Percentiles rank a stretch among this genome's conserved stretches.
Evolutionary conservation across 30 jellyfish, hydroid and myxozoan genomes (phyloP).

Genomic region (Catostylus mosaicus): DNA sequence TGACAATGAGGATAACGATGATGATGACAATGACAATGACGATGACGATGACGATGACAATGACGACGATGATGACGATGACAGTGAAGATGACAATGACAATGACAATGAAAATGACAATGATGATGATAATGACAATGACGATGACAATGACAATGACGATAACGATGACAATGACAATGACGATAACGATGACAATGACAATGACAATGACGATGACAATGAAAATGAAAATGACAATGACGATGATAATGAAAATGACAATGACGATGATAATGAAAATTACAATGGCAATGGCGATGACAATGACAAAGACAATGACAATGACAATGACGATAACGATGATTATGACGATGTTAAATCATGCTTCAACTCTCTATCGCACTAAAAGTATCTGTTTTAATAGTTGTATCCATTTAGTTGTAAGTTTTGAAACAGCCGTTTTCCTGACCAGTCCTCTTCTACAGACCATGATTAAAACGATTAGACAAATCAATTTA

Average conservation of each 20-base stretch:
- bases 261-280: background rate
- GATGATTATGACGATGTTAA: background rate
- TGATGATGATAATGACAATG: background rate
- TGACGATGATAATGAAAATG: background rate
- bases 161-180: background rate
- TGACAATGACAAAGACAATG: background rate
- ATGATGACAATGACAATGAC: background rate
- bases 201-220: background rate
- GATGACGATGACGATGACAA: background rate
- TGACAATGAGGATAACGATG: background rate
- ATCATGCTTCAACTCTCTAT: too few species aligned
- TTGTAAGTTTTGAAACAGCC: too few species aligned
- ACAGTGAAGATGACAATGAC: background rate
- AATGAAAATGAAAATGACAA: background rate
- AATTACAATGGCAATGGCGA: background rate
- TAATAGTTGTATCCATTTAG: too few species aligned
- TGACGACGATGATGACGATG: background rate
- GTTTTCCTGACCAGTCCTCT: too few species aligned
- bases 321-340: background rate
- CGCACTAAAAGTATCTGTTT: too few species aligned
- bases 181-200: background rate
- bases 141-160: background rate
- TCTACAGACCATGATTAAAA: too few species aligned
- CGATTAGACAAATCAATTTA: too few species aligned
- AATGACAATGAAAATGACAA: background rate